These are phyloP conservation scores for Vulpes vulpes DNA, from an alignment of 2,113 vertebrate genomes.

Conservation along the genomic window DNA sequence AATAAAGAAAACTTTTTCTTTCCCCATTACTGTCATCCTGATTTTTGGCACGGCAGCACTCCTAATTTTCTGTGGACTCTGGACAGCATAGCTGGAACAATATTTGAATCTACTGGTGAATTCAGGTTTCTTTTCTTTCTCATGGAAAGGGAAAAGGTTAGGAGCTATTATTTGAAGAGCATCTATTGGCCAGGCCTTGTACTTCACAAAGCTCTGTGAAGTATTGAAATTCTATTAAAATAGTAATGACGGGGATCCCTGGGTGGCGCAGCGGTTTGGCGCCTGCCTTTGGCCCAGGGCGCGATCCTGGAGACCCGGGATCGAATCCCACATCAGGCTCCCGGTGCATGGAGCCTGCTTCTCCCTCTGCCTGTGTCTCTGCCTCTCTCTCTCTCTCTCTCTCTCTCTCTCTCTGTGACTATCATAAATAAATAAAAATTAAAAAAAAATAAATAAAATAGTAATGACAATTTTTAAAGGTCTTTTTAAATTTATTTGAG, in stretches of 20 bases:
- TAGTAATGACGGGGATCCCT: no score
- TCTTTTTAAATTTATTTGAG: no score
- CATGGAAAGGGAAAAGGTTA: background rate
- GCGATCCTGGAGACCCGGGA: no score
- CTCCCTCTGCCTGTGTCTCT: no score
- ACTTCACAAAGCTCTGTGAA: background rate
- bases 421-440: no score
- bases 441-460: no score
- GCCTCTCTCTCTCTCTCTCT: no score
- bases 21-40: background rate
- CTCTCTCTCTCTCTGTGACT: no score
- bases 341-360: no score
- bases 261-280: no score
- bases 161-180: background rate
- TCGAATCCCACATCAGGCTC: no score
- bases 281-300: no score
- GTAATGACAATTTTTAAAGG: background rate
- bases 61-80: background rate
- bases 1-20: constrained; percentile 9
- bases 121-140: background rate
- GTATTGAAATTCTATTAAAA: background rate
- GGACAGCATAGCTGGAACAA: background rate
- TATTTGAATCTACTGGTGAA: background rate
- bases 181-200: background rate
- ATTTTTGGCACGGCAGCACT: background rate